Base-by-base conservation (phyloP, 2,888 invertebrate genomes). In the Pammene aurita region DNA sequence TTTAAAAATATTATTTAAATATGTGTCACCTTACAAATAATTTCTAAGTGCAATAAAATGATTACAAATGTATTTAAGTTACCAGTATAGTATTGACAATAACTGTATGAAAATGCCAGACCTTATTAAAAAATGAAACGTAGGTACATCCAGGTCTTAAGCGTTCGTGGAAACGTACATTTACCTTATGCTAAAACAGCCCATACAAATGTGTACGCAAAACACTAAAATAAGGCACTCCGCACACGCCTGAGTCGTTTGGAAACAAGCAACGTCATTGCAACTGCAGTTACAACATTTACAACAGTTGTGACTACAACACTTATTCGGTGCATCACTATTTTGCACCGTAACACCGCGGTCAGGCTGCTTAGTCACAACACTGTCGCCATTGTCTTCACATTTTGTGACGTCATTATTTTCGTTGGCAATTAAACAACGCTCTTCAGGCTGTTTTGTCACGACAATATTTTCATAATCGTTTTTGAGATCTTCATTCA, bases 221-320 rank as follows among this genome's bases (percentile, higher is more conserved):
- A 62, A 9, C 50, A 62, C 62, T 52, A 62, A 41, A 18, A 62
- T 4, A 9, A 62, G 13, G 38, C 62, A 62, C n/a, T 62, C 56
- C 4, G 56, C 65, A 38, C 65, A 57, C n/a, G 65, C 57, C 14
- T 57, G 65, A 0, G 56, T n/a, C 7, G 65, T 65, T 41, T 64
- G 64, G 14, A 64, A 58, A 48, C 57, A 57, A 13, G 64, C 56
- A 44, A 55, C 41, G 42, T 64, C 56, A 34, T 54, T 56, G 26
- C 64, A 64, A n/a, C 56, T 26, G 16, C 63, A 60, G 6, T 35
- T 46, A 35, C 41, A 16, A 44, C 58, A 58, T 38, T 38, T 56
- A n/a, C 57, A 58, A 26, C 57, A 44, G 18, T 42, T 7, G 11
- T 14, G n/a, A 9, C 16, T n/a, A 52, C 50, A 62, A 52, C 62